These are phyloP conservation scores for Corythucha ciliata DNA, from an alignment of 2,888 invertebrate genomes.

Conservation along the genomic window DNA sequence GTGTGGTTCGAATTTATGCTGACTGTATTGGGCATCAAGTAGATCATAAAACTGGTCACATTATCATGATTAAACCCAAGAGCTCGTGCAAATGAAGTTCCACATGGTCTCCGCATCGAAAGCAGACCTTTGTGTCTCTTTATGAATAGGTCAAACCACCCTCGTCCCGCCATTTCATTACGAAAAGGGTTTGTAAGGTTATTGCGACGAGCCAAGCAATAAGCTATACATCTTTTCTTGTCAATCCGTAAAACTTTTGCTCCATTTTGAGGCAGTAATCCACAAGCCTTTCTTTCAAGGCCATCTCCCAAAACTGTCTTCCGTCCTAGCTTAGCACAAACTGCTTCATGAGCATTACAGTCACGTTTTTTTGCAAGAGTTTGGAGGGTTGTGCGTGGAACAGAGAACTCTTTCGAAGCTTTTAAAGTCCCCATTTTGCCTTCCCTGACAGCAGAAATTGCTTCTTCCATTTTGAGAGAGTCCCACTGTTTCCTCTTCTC, in stretches of 20 bases:
- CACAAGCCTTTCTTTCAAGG: no score
- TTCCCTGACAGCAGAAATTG: no score
- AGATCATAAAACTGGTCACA: slow-evolving; percentile 9
- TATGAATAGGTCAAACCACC: slow-evolving; percentile 29
- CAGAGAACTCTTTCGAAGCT: no score
- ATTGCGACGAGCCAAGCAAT: slow-evolving; percentile 25
- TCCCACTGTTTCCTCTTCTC: no score
- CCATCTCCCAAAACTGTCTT: no score
- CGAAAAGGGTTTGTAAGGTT: slow-evolving; percentile 29
- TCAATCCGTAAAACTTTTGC: slow-evolving; percentile 22
- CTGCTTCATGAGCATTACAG: no score
- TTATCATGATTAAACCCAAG: slow-evolving; percentile 28
- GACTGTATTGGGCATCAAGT: slow-evolving; percentile 1
- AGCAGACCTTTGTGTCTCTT: slow-evolving; percentile 24
- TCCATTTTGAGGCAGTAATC: slow-evolving; percentile 24
- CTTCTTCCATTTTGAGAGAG: no score
- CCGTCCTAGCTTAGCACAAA: no score
- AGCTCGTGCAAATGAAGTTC: slow-evolving; percentile 23
- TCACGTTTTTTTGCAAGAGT: no score
- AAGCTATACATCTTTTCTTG: slow-evolving; percentile 26
- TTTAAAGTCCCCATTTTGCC: no score
- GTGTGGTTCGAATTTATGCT: slow-evolving; percentile 33
- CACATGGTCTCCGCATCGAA: slow-evolving; percentile 27
- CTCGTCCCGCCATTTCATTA: slow-evolving; percentile 16
- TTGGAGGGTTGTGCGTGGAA: no score